Conservation (phyloP, 2,888 invertebrate genomes). For the Urechis unicinctus region DNA sequence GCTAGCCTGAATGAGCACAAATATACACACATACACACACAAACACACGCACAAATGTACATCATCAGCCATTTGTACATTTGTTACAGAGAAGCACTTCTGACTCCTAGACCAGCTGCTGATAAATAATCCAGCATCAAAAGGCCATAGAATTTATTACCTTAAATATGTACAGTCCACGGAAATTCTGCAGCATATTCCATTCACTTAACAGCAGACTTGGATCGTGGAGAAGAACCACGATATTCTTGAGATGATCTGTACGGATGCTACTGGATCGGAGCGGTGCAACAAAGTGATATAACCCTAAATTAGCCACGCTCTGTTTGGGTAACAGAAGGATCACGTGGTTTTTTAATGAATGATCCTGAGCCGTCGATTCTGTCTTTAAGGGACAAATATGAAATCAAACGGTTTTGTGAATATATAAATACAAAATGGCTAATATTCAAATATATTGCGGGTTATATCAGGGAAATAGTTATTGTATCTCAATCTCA, state of each 20-base stretch:
- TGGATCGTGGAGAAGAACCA: slow-evolving; percentile 16
- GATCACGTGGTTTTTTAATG: slow-evolving; percentile 12
- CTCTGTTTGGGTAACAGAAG: neutral
- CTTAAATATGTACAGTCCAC: slow-evolving; percentile 11
- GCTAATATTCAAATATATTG: too few species aligned
- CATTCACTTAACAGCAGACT: slow-evolving; percentile 16
- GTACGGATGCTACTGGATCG: slow-evolving; percentile 8
- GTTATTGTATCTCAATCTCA: too few species aligned
- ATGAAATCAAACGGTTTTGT: too few species aligned
- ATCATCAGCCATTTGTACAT: too few species aligned
- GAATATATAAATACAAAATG: too few species aligned
- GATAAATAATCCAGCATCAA: too few species aligned
- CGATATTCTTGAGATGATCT: slow-evolving; percentile 17
- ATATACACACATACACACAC: neutral
- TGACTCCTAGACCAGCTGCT: too few species aligned
- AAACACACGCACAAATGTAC: slow-evolving; percentile 3
- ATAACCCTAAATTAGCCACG: neutral
- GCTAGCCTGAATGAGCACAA: slow-evolving; percentile 5
- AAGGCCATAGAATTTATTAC: neutral
- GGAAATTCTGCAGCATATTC: slow-evolving; percentile 15
- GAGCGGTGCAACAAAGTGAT: slow-evolving; percentile 9
- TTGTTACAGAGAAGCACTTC: too few species aligned
- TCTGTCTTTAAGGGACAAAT: too few species aligned
- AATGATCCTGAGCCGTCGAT: neutral
- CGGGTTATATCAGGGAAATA: too few species aligned